Evolutionary conservation across 2,888 invertebrate genomes (phyloP).

Genomic region (Drosophila fulvimacula): DNA sequence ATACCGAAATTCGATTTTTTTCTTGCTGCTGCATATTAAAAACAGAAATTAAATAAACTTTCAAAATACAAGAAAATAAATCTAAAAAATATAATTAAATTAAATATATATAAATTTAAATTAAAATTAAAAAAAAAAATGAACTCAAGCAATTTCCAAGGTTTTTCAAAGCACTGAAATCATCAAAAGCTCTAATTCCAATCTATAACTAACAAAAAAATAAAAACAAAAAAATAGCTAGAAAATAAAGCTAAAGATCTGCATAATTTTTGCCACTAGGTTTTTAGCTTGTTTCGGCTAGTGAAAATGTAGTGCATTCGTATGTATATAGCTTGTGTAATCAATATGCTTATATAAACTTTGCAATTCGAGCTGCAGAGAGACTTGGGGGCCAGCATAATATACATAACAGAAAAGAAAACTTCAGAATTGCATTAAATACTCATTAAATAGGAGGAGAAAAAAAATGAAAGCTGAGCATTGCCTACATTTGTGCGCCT

Average conservation of each 20-base stretch:
- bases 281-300: slow-evolving; percentile 2
- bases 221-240: background rate
- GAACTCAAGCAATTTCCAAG: slow-evolving; percentile 6
- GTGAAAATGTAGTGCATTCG: slow-evolving; percentile 19
- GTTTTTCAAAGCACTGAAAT: background rate
- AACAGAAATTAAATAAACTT: background rate
- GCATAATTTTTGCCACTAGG: background rate
- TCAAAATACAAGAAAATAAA: slow-evolving; percentile 26
- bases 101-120: background rate
- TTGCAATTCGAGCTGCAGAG: background rate
- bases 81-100: background rate
- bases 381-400: background rate
- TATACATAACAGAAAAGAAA: background rate
- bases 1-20: slow-evolving; percentile 73
- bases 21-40: slow-evolving; percentile 30
- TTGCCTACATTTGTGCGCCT: slow-evolving; percentile 76
- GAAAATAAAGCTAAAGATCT: background rate
- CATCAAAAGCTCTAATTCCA: background rate
- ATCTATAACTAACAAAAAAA: background rate
- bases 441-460: background rate
- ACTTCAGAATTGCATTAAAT: slow-evolving; percentile 12
- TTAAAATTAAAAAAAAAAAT: background rate
- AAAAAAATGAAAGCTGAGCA: slow-evolving; percentile 13
- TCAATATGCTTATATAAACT: slow-evolving; percentile 59
- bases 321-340: slow-evolving; percentile 41